A percentile compares a stretch with the other conserved stretches of the same genome.
Evolutionary conservation across 1,140 invertebrate species (phyloP).

Genomic region (Triops longicaudatus): DNA sequence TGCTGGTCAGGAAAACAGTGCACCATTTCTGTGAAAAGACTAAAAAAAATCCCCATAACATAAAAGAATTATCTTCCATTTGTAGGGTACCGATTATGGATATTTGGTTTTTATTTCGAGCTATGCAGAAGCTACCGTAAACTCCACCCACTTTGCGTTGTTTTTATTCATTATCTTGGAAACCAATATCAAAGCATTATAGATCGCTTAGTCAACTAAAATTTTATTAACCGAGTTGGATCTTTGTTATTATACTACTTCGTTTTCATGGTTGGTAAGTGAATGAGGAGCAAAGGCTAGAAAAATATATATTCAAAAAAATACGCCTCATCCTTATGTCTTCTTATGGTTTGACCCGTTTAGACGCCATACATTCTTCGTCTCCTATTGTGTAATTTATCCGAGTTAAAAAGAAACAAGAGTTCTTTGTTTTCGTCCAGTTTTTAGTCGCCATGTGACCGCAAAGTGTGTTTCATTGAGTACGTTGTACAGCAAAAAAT

Average conservation of each 20-base stretch:
- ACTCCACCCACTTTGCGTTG: not conserved
- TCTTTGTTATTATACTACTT: not conserved
- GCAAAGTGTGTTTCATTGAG: not conserved
- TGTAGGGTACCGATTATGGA: not conserved
- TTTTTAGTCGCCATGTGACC: not conserved
- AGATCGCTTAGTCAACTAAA: conserved; percentile 15
- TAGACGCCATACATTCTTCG: not conserved
- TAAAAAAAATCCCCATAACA: not conserved
- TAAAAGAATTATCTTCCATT: not conserved
- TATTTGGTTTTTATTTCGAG: not conserved
- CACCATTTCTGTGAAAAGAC: not conserved
- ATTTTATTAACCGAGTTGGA: not conserved
- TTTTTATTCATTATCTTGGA: not conserved
- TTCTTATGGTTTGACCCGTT: not conserved
- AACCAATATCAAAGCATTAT: not conserved
- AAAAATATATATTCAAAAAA: too few relatives aligned
- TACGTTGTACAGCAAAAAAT: not conserved
- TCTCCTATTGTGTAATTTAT: not conserved
- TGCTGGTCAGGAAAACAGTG: conserved; percentile 14
- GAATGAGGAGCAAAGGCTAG: too few relatives aligned
- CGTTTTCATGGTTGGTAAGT: too few relatives aligned
- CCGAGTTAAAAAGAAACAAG: not conserved
- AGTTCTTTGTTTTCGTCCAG: not conserved
- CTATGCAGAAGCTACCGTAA: not conserved
- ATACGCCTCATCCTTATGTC: too few relatives aligned